Evolutionary conservation across 2,113 vertebrate species (phyloP).

Genomic region (Mellivora capensis): DNA sequence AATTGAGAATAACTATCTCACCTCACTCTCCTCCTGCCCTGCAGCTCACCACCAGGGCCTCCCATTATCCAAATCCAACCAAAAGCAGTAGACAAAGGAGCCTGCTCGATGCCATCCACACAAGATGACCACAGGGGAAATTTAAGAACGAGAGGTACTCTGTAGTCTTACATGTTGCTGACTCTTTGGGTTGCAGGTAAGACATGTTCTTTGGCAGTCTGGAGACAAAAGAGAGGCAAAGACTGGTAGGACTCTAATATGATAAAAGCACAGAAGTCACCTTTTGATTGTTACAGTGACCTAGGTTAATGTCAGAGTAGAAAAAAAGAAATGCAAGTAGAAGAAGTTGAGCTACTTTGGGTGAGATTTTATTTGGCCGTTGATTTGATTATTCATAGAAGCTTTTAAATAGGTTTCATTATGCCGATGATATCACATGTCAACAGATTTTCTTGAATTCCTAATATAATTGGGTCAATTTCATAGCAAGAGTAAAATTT

Average conservation of each 20-base stretch:
- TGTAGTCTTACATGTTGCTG: not conserved
- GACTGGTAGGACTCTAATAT: not conserved
- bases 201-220: not conserved
- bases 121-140: not conserved
- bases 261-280: not conserved
- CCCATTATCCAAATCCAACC: not conserved
- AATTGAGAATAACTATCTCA: not conserved
- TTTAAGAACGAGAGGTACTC: not conserved
- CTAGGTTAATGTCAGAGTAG: not conserved
- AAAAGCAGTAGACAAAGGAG: not conserved
- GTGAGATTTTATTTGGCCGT: not conserved
- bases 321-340: not conserved
- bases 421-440: not conserved
- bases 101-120: not conserved
- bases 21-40: not conserved
- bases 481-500: not conserved
- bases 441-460: not conserved
- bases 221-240: not conserved
- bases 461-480: not conserved
- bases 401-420: not conserved
- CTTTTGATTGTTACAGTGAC: not conserved
- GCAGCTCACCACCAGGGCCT: not conserved
- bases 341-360: not conserved
- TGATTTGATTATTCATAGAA: not conserved
- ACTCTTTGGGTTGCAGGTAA: not conserved